These are phyloP conservation scores for Otis tarda DNA, from an alignment of 2,113 vertebrate species.

Conservation along the genomic window DNA sequence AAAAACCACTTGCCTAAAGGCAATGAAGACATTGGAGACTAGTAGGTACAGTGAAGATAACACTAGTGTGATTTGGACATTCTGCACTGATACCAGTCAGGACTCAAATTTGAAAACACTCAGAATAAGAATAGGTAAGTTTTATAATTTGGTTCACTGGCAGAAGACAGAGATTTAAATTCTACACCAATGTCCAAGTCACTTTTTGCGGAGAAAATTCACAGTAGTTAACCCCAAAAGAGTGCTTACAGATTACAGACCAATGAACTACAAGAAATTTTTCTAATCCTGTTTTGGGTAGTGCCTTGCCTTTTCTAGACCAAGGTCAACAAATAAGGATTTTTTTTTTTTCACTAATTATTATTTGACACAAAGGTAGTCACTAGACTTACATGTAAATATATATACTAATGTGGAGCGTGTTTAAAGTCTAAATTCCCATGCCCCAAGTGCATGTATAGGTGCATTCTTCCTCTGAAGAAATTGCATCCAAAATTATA, in stretches of 20 bases:
- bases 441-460: rapidly evolving
- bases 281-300: background rate
- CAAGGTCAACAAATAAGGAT: background rate
- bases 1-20: background rate
- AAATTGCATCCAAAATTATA: background rate
- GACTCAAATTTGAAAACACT: background rate
- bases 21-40: background rate
- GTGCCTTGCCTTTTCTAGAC: background rate
- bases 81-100: background rate
- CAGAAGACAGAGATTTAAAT: background rate
- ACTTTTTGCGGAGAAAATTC: background rate
- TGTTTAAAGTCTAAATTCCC: background rate
- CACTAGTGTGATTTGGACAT: background rate
- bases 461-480: background rate
- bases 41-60: background rate
- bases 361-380: background rate
- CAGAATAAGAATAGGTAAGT: background rate
- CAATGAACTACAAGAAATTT: background rate
- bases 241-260: background rate
- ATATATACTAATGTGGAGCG: background rate
- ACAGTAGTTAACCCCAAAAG: background rate
- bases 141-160: background rate
- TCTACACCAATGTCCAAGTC: background rate
- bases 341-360: background rate
- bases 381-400: background rate